Evolutionary conservation across 2,888 invertebrate species (phyloP).

Genomic region (Sinhomidia bicolor): DNA sequence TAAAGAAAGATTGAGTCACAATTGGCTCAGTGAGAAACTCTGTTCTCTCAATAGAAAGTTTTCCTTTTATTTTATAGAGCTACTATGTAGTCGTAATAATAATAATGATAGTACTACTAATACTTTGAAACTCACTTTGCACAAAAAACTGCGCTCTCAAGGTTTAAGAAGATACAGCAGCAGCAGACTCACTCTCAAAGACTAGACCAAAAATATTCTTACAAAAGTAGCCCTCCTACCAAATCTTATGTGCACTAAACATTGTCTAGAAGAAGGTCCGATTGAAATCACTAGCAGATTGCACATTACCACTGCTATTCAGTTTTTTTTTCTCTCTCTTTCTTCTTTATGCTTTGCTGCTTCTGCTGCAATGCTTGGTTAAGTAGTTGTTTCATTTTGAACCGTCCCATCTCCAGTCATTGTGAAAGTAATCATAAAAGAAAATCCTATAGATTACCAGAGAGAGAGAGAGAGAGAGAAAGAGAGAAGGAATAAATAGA

Average conservation of each 20-base stretch:
- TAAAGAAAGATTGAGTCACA: slow-evolving; percentile 3
- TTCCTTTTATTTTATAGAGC: background rate
- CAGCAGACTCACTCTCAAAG: background rate
- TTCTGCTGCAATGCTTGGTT: background rate
- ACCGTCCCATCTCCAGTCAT: slow-evolving; percentile 27
- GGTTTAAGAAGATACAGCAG: background rate
- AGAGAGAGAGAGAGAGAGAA: background rate
- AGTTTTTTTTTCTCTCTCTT: background rate
- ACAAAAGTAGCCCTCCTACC: background rate
- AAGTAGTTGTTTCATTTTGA: slow-evolving; percentile 20
- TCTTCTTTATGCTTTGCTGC: background rate
- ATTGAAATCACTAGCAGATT: slow-evolving; percentile 51
- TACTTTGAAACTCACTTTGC: background rate
- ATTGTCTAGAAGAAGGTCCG: slow-evolving; percentile 5
- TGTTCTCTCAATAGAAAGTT: background rate
- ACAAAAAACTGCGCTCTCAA: background rate
- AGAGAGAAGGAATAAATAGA: background rate
- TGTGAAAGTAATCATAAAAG: slow-evolving; percentile 57
- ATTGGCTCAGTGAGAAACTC: background rate
- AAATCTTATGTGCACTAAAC: background rate
- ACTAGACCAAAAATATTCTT: background rate
- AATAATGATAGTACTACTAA: background rate
- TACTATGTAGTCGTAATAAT: background rate
- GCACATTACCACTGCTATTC: slow-evolving; percentile 13
- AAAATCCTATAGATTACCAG: slow-evolving; percentile 52